A percentile compares a stretch with the other conserved stretches of the same genome.
These are phyloP conservation scores for Adelosebastes latens DNA, from an alignment of 2,797 vertebrate species.

Conservation along the genomic window DNA sequence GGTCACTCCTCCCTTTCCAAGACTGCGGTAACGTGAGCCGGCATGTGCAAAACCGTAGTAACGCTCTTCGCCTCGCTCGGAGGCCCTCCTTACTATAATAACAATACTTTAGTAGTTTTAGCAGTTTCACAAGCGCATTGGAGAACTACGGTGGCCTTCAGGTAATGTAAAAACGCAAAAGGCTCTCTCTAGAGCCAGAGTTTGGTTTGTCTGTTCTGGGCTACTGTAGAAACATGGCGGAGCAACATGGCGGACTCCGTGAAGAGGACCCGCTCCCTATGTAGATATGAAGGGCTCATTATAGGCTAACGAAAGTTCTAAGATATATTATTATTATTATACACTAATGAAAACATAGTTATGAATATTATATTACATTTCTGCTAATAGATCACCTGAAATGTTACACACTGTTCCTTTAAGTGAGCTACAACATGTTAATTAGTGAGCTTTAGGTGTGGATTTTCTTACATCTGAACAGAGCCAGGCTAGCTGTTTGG, in stretches of 20 bases:
- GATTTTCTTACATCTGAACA: background rate
- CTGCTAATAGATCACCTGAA: background rate
- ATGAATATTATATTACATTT: background rate
- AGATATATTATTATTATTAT: background rate
- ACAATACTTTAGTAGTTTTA: fast-evolving
- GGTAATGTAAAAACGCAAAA: too few relatives aligned
- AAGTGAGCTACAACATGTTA: background rate
- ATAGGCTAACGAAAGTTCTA: background rate
- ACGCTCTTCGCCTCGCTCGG: too few relatives aligned
- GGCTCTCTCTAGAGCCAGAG: too few relatives aligned
- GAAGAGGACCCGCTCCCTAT: too few relatives aligned
- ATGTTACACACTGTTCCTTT: background rate
- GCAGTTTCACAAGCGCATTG: too few relatives aligned
- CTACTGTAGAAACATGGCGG: too few relatives aligned
- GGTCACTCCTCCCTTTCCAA: background rate
- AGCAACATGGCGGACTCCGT: too few relatives aligned
- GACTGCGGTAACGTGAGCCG: background rate
- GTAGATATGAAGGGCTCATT: background rate
- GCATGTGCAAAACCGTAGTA: too few relatives aligned
- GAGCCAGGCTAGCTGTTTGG: background rate
- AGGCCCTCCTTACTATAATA: too few relatives aligned
- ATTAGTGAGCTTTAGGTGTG: background rate
- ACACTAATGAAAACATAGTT: background rate
- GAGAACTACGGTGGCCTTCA: too few relatives aligned
- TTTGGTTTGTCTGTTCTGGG: too few relatives aligned